These are phyloP conservation scores for Catostylus mosaicus DNA, from an alignment of 30 jellyfish, hydroid and myxozoan genomes.

Conservation along the genomic window DNA sequence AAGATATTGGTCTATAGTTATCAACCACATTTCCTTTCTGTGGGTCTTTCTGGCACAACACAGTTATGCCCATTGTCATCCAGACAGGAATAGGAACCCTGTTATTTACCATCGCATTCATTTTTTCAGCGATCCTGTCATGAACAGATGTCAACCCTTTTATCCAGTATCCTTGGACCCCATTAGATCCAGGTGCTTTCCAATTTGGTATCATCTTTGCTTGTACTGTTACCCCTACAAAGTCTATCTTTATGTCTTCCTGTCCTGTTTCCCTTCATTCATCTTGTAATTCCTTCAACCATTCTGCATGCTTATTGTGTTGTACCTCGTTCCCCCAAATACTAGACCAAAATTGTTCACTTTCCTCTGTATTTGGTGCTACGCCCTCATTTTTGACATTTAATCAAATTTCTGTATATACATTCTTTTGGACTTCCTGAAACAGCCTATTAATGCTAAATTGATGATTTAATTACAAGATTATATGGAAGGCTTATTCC, in stretches of 20 bases:
- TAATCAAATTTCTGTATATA: background rate
- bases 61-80: slow-evolving; percentile 46
- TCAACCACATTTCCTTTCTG: slow-evolving; percentile 16
- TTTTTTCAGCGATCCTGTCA: slow-evolving; percentile 5
- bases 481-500: too few species aligned
- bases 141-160: slow-evolving; percentile 11
- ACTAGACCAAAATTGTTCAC: slow-evolving; percentile 5
- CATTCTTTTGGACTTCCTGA: slow-evolving; percentile 7
- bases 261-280: background rate
- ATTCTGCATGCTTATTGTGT: slow-evolving; percentile 17
- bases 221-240: background rate
- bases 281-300: background rate
- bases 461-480: slow-evolving; percentile 3
- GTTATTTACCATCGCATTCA: background rate
- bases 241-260: background rate
- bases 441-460: background rate
- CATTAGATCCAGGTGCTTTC: slow-evolving; percentile 50
- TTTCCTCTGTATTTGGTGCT: slow-evolving; percentile 17
- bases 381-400: background rate
- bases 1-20: slow-evolving; percentile 26
- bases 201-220: slow-evolving; percentile 11
- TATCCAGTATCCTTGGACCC: slow-evolving; percentile 33
- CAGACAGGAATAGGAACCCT: background rate
- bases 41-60: slow-evolving; percentile 31
- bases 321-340: slow-evolving; percentile 7